Percentiles rank a stretch among this genome's conserved stretches.
Conservation (phyloP, 2,888 invertebrate genomes). For the Aphidius colemani region DNA sequence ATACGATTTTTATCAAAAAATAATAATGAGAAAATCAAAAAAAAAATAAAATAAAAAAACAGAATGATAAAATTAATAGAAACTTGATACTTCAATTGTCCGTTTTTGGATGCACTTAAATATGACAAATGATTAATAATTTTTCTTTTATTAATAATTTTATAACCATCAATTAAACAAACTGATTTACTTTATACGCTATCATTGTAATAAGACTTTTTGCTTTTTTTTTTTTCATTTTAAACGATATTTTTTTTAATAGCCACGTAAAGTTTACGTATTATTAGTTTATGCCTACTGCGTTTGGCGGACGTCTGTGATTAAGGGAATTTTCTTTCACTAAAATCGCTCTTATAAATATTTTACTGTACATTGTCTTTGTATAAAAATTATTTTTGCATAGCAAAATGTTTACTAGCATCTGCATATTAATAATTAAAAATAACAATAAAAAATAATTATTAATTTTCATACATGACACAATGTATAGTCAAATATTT, state of each 20-base stretch:
- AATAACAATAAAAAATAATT: constrained; percentile 5
- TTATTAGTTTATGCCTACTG: constrained; percentile 44
- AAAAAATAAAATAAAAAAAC: too few relatives aligned
- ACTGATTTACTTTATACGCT: neutral
- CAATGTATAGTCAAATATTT: neutral
- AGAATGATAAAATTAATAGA: too few relatives aligned
- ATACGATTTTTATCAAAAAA: too few relatives aligned
- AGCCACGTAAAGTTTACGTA: constrained; percentile 38
- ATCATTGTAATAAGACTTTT: constrained; percentile 25
- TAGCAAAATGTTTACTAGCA: too few relatives aligned
- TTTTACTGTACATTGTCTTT: too few relatives aligned
- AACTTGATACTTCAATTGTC: too few relatives aligned
- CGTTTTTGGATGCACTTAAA: too few relatives aligned
- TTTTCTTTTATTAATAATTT: neutral
- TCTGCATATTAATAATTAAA: constrained; percentile 1
- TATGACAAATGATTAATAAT: neutral
- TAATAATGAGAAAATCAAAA: too few relatives aligned
- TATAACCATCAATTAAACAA: neutral
- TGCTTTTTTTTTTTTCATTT: constrained; percentile 22
- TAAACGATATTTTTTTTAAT: constrained; percentile 19
- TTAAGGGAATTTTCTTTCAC: constrained; percentile 29
- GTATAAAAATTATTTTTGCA: too few relatives aligned
- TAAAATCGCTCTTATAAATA: too few relatives aligned
- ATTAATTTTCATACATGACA: neutral
- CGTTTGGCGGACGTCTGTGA: constrained; percentile 50